Conservation (phyloP, 2,113 vertebrate species). For the Lagopus leucura region DNA sequence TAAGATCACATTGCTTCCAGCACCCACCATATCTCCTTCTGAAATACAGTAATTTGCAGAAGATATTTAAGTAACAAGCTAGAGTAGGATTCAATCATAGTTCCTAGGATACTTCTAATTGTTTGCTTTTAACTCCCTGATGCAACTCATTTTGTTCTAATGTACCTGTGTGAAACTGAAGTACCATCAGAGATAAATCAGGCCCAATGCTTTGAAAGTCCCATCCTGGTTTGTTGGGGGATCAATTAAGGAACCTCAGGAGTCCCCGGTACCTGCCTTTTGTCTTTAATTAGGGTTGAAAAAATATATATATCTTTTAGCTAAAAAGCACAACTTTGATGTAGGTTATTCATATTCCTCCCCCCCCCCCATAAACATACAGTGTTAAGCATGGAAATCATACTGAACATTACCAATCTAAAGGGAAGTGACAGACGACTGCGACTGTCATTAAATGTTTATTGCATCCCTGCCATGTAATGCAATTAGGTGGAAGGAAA, state of each 20-base stretch:
- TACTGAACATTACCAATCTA: slow-evolving; percentile 65
- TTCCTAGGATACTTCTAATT: neutral
- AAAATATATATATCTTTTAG: neutral
- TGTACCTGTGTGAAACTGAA: neutral
- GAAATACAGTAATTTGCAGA: neutral
- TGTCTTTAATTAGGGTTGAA: neutral
- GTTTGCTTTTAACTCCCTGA: neutral
- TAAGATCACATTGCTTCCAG: neutral
- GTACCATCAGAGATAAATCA: neutral
- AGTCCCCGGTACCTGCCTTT: neutral
- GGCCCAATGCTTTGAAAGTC: neutral
- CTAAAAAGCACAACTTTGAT: slow-evolving; percentile 28
- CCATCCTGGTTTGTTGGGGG: neutral
- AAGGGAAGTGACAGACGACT: slow-evolving; percentile 81
- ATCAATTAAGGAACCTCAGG: slow-evolving; percentile 26
- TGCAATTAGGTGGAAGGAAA: slow-evolving; percentile 82
- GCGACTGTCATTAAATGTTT: slow-evolving; percentile 80
- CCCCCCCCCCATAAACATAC: neutral
- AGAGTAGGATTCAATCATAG: neutral
- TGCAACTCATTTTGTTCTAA: neutral
- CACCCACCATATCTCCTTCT: neutral
- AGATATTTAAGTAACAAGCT: neutral
- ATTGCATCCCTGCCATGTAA: slow-evolving; percentile 82
- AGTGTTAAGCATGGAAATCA: slow-evolving; percentile 76
- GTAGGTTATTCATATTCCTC: slow-evolving; percentile 12